Evolutionary conservation across 1,140 invertebrate species (phyloP).

Genomic region (Pseudoatta argentina): DNA sequence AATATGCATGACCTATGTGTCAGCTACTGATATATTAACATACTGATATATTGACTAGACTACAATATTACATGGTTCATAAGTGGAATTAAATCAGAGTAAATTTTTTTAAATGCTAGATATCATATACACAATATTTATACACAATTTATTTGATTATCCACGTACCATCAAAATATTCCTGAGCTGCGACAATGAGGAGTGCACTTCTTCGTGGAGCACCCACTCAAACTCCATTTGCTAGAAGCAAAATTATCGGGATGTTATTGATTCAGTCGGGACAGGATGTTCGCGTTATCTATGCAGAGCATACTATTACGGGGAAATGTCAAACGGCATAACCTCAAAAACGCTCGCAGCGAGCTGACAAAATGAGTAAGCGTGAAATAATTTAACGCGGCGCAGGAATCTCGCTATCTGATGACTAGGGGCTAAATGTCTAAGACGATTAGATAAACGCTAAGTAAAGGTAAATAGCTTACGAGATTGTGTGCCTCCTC

Average conservation of each 20-base stretch:
- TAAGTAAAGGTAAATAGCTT: slow-evolving; percentile 85
- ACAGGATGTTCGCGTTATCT: not conserved
- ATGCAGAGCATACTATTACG: no score
- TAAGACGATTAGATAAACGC: slow-evolving; percentile 84
- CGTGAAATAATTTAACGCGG: slow-evolving; percentile 71
- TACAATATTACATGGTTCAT: not conserved
- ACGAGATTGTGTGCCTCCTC: slow-evolving; percentile 95
- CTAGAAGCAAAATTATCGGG: slow-evolving; percentile 86
- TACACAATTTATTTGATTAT: not conserved
- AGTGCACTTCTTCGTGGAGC: slow-evolving; percentile 95
- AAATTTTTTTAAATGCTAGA: no score
- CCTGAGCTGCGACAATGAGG: slow-evolving; percentile 93
- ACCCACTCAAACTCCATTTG: slow-evolving; percentile 98
- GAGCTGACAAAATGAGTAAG: not conserved
- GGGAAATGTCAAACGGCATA: slow-evolving; percentile 53
- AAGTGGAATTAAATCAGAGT: not conserved
- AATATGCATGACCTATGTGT: not conserved
- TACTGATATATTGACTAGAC: no score
- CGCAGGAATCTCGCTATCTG: slow-evolving; percentile 78
- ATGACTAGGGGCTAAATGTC: slow-evolving; percentile 68
- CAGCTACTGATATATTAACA: no score
- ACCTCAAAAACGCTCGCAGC: slow-evolving; percentile 60
- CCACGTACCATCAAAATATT: slow-evolving; percentile 91
- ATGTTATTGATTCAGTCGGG: not conserved
- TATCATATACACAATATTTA: not conserved